Evolutionary conservation across 2,113 vertebrate genomes (phyloP).

Genomic region (Seriola dumerili): DNA sequence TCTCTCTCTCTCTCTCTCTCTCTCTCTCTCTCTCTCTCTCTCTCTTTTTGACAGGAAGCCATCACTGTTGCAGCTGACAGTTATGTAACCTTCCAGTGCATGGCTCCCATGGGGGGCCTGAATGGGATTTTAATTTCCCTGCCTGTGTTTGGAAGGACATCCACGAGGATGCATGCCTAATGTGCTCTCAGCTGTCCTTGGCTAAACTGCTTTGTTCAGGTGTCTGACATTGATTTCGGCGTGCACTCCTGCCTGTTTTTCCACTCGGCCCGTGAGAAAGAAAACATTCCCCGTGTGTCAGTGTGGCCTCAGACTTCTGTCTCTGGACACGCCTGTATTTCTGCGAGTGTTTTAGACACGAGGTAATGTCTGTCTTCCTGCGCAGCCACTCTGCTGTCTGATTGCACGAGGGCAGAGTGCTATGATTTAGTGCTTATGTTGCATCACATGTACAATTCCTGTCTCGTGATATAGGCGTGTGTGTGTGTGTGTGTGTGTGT

Average conservation of each 20-base stretch:
- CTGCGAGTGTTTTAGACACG: not conserved
- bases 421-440: slow-evolving; percentile 23
- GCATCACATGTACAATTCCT: not conserved
- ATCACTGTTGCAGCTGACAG: slow-evolving; percentile 47
- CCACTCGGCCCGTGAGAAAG: slow-evolving; percentile 15
- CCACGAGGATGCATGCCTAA: slow-evolving; percentile 63
- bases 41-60: slow-evolving; percentile 44
- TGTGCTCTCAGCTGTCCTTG: slow-evolving; percentile 71
- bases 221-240: slow-evolving; percentile 64
- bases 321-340: not conserved
- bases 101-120: slow-evolving; percentile 46
- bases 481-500: not conserved
- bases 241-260: slow-evolving; percentile 38
- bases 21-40: not conserved
- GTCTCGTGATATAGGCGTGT: slow-evolving; percentile 14
- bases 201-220: slow-evolving; percentile 63
- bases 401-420: not conserved
- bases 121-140: slow-evolving; percentile 77
- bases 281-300: slow-evolving; percentile 26
- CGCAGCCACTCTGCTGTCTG: slow-evolving; percentile 6
- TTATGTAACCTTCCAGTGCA: slow-evolving; percentile 66
- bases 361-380: not conserved
- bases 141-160: slow-evolving; percentile 70
- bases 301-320: slow-evolving; percentile 30
- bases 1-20: slow-evolving; percentile 7